Conservation (phyloP, 2,888 invertebrate species). For the Scaptodrosophila latifasciaeformis region DNA sequence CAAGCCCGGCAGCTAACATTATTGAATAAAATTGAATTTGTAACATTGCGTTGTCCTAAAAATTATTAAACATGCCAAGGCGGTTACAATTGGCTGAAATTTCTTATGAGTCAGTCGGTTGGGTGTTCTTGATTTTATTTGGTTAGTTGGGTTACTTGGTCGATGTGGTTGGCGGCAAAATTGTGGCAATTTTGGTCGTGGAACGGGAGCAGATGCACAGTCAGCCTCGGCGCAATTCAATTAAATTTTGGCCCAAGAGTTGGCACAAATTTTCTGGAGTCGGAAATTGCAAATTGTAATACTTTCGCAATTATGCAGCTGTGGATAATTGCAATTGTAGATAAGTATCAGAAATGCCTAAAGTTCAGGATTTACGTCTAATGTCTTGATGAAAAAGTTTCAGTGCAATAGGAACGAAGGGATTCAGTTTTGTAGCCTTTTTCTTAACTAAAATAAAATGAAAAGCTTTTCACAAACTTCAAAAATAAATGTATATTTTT, state of each 20-base stretch:
- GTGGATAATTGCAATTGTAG: conserved; percentile 17
- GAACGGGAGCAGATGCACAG: conserved; percentile 22
- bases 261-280: conserved; percentile 17
- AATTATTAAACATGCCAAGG: conserved; percentile 52
- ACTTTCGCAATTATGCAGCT: conserved; percentile 52
- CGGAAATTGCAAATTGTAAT: conserved; percentile 45
- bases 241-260: conserved; percentile 42
- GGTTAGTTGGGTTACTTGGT: no score
- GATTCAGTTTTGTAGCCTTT: no score
- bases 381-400: no score
- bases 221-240: conserved; percentile 38
- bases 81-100: conserved; percentile 39
- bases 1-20: conserved; percentile 50
- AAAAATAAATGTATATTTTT: no score
- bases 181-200: conserved; percentile 33
- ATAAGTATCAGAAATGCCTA: neutral
- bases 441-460: no score
- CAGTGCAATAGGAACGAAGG: no score
- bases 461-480: no score
- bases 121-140: no score
- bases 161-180: neutral
- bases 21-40: conserved; percentile 64
- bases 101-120: conserved; percentile 25
- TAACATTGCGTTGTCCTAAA: conserved; percentile 41
- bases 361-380: no score